Conservation (phyloP, 2,797 vertebrate species). For the Coranthus polyacanthus region DNA sequence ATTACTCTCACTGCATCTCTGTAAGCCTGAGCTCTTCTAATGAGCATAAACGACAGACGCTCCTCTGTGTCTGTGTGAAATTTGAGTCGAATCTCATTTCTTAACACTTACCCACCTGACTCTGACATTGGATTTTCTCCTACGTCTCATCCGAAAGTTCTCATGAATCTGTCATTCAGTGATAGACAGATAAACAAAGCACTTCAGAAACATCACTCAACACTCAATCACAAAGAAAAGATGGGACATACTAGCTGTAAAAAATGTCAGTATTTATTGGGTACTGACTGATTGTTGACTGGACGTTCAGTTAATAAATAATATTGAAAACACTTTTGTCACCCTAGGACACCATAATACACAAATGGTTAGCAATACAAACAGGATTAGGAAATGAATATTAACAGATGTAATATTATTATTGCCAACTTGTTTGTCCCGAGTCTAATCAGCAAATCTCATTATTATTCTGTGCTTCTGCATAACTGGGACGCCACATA, state of each 20-base stretch:
- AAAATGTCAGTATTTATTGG: not conserved
- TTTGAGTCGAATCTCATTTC: conserved; percentile 26
- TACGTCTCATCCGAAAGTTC: conserved; percentile 3
- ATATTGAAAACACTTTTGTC: conserved; percentile 18
- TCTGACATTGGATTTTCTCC: conserved; percentile 5
- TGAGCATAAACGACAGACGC: conserved; percentile 31
- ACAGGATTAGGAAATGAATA: conserved; percentile 36
- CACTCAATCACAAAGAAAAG: not conserved
- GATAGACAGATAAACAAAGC: not conserved
- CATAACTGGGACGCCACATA: conserved; percentile 43
- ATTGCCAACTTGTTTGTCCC: conserved; percentile 15
- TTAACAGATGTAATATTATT: conserved; percentile 43
- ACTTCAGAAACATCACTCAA: not conserved
- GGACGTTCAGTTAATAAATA: conserved; percentile 12
- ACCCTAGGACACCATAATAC: conserved; percentile 13
- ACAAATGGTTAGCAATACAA: conserved; percentile 27
- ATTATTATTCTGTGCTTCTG: conserved; percentile 45
- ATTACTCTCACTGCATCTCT: conserved; percentile 18
- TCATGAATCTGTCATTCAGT: conserved; percentile 2
- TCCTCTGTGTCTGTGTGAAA: conserved; percentile 7
- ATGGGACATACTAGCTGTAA: not conserved
- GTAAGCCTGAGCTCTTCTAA: conserved; percentile 36
- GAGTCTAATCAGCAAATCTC: conserved; percentile 37
- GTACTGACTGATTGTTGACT: not conserved
- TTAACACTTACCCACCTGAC: not conserved